These are phyloP conservation scores for Pseudopipra pipra DNA, from an alignment of 2,113 vertebrate species.

Conservation along the genomic window DNA sequence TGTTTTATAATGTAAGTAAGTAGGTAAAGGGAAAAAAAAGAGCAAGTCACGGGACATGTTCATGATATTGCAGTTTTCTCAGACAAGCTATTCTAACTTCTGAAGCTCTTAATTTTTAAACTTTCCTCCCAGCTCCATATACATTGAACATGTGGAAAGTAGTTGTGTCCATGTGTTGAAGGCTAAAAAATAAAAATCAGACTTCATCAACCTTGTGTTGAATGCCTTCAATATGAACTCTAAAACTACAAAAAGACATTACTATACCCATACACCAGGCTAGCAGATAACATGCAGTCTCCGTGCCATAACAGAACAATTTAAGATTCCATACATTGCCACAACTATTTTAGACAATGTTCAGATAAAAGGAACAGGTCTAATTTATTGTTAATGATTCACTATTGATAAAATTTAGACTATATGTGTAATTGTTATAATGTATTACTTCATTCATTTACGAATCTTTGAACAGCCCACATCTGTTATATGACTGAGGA, in stretches of 20 bases:
- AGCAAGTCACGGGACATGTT: neutral
- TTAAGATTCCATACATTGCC: neutral
- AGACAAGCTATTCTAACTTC: neutral
- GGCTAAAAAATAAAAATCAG: neutral
- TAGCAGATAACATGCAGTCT: neutral
- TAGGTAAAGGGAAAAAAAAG: neutral
- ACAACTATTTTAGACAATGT: neutral
- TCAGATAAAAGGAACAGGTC: neutral
- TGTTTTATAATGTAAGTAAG: neutral
- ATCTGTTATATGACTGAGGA: neutral
- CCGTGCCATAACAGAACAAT: neutral
- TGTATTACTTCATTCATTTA: neutral
- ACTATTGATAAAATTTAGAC: neutral
- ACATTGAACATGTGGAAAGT: neutral
- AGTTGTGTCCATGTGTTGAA: neutral
- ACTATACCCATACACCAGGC: neutral
- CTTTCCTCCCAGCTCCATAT: neutral
- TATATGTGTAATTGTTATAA: neutral
- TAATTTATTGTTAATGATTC: neutral
- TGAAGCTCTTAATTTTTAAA: neutral
- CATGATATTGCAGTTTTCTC: neutral
- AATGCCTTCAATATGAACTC: neutral
- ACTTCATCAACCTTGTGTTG: neutral
- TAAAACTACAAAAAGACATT: neutral
- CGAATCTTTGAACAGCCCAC: neutral